Evolutionary conservation across 1,140 invertebrate genomes (phyloP).

Genomic region (Drosophila varians): DNA sequence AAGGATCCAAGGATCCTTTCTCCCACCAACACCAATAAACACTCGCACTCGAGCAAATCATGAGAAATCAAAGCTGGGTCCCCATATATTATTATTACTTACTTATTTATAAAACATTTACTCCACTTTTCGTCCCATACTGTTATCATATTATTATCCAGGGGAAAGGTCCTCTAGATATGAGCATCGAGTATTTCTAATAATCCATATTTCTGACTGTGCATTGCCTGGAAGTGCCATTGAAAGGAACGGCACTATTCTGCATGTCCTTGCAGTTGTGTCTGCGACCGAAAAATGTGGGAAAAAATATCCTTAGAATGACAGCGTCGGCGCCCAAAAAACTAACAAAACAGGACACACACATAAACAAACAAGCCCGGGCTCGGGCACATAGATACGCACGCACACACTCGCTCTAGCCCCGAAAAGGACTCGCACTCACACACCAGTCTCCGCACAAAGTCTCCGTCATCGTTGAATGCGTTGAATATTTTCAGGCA

Average conservation of each 20-base stretch:
- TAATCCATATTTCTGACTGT: background rate
- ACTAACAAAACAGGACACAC: conserved; percentile 56
- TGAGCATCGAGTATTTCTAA: no score
- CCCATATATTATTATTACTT: no score
- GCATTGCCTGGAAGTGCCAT: conserved; percentile 16
- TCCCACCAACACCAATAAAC: background rate
- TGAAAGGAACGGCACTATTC: conserved; percentile 39
- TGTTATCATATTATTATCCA: no score
- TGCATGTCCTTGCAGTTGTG: background rate
- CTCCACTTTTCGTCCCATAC: no score
- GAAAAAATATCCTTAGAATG: conserved; percentile 61
- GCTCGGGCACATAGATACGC: conserved; percentile 1
- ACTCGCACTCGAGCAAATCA: background rate
- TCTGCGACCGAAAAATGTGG: background rate
- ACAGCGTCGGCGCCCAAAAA: conserved; percentile 46
- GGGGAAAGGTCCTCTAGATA: no score
- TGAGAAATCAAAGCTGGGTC: background rate
- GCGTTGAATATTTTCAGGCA: conserved; percentile 77
- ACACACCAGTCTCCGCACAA: conserved; percentile 1
- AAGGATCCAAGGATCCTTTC: conserved; percentile 17
- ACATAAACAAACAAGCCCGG: conserved; percentile 12
- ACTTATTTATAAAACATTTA: no score
- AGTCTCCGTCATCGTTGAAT: conserved; percentile 36
- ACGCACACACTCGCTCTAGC: background rate
- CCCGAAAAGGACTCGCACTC: background rate